phyloP scores from a whole-genome alignment of 1,140 invertebrate species.

The Drosophila serrata region DNA sequence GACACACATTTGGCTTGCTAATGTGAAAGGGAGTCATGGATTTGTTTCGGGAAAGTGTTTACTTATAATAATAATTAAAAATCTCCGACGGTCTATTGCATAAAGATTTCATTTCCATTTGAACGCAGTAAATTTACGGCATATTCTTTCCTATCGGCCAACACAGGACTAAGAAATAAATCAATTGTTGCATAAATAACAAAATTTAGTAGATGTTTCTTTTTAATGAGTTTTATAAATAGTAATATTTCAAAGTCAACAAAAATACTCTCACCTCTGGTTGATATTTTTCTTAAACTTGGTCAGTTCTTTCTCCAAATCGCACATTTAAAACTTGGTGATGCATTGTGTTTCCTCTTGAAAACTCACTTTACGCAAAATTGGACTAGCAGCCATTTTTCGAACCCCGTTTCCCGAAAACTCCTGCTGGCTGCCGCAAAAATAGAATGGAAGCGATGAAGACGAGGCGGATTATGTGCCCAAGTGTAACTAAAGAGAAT shows the following conservation, averaged over 20 bases:
- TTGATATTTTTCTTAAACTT: not conserved
- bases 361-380: constrained; percentile 76
- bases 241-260: not conserved
- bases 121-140: not conserved
- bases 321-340: constrained; percentile 17
- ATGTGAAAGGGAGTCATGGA: constrained; percentile 14
- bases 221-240: not conserved
- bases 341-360: constrained; percentile 57
- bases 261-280: not conserved
- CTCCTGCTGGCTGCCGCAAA: constrained; percentile 47
- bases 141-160: not conserved
- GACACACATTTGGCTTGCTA: constrained; percentile 39
- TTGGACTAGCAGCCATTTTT: constrained; percentile 38
- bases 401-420: not conserved
- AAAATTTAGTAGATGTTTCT: not conserved
- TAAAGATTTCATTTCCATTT: not conserved
- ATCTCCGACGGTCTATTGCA: not conserved
- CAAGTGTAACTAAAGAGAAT: constrained; percentile 85
- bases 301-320: not conserved
- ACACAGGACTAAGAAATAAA: not conserved
- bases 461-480: constrained; percentile 81
- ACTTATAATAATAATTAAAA: not conserved
- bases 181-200: not conserved
- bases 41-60: not conserved
- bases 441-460: constrained; percentile 69